Conservation (phyloP, 2,113 vertebrate genomes). For the Microtus montanus region DNA sequence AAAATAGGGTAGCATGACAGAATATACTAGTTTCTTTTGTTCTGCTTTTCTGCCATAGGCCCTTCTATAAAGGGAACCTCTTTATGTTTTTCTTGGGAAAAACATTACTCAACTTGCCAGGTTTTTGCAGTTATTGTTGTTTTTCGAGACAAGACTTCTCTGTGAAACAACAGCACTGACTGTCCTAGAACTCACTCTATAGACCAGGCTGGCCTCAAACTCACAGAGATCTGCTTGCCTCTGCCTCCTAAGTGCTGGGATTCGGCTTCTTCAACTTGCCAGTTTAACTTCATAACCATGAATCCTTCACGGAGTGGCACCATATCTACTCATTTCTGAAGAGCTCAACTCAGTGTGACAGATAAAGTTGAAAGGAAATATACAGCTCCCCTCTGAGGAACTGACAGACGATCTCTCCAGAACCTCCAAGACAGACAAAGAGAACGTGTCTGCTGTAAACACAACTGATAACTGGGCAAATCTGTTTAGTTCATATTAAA, state of each 20-base stretch:
- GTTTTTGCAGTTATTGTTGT: no score
- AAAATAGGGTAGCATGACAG: neutral
- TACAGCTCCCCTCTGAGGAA: neutral
- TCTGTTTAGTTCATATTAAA: neutral
- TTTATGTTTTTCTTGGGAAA: slow-evolving; percentile 47
- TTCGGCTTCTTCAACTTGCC: neutral
- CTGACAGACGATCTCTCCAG: neutral
- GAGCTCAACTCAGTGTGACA: neutral
- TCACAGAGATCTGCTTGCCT: no score
- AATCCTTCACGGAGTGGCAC: slow-evolving; percentile 32
- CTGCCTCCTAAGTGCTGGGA: no score
- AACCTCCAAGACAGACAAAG: neutral
- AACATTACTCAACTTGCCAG: slow-evolving; percentile 26
- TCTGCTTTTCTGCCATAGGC: neutral
- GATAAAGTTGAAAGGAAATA: slow-evolving; percentile 6
- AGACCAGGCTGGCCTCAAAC: no score
- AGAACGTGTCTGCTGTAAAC: neutral
- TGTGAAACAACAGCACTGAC: no score
- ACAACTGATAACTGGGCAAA: neutral
- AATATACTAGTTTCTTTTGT: neutral
- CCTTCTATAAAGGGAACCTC: slow-evolving; percentile 36
- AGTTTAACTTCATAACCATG: slow-evolving; percentile 38
- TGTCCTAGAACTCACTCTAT: no score
- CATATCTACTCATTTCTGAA: slow-evolving; percentile 40
- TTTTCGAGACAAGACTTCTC: no score